Evolutionary conservation across 2,797 vertebrate species (phyloP).

Genomic region (Sebastes trivittatus): DNA sequence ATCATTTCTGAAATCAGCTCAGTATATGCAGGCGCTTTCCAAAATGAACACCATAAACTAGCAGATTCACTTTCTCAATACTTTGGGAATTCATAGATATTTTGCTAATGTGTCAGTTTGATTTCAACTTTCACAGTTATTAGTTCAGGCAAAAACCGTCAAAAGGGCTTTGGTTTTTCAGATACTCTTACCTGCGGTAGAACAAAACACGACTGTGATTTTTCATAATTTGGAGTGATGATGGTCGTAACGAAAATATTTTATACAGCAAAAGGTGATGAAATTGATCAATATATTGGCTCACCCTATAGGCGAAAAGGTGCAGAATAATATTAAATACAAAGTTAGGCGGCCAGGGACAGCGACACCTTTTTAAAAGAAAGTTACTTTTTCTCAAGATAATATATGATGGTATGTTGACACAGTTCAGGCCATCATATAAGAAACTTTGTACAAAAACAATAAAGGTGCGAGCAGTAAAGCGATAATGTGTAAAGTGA

Average conservation of each 20-base stretch:
- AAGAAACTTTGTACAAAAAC: background rate
- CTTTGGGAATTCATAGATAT: background rate
- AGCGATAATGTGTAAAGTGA: background rate
- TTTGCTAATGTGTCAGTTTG: background rate
- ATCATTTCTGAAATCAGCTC: background rate
- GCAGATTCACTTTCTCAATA: background rate
- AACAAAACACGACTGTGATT: fast-evolving
- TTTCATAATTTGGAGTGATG: background rate
- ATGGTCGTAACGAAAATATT: background rate
- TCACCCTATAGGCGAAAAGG: background rate
- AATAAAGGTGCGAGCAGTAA: background rate
- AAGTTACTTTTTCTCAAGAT: background rate
- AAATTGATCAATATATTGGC: background rate
- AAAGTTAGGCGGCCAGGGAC: background rate
- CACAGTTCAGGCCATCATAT: background rate
- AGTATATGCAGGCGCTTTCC: background rate
- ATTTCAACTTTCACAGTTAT: background rate
- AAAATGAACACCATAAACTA: background rate
- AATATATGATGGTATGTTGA: background rate
- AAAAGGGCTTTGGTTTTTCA: background rate
- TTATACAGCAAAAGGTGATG: background rate
- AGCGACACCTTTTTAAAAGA: background rate
- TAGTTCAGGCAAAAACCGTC: background rate
- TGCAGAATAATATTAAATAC: background rate
- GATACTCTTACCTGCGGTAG: background rate